Conservation (phyloP, 2,888 invertebrate genomes). For the Petrolisthes manimaculis region DNA sequence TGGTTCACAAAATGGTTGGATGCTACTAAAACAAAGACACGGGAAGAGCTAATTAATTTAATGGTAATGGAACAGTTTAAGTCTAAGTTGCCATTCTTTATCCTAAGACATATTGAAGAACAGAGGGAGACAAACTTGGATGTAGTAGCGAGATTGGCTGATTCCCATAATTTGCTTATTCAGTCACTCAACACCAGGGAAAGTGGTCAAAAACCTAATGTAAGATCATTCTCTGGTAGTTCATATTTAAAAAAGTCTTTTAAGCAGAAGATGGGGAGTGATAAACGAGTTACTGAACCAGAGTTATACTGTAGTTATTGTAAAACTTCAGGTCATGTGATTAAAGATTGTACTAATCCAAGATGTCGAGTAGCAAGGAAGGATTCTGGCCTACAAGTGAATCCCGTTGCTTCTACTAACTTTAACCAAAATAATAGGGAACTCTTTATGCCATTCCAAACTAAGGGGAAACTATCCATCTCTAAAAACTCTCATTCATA, state of each 20-base stretch:
- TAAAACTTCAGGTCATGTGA: too few species aligned
- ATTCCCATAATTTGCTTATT: background rate
- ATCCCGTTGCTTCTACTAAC: background rate
- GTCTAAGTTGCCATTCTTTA: background rate
- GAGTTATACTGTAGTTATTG: background rate
- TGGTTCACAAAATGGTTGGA: conserved; percentile 8
- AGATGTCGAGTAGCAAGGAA: too few species aligned
- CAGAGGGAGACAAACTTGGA: background rate
- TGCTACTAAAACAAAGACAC: background rate
- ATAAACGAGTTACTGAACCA: background rate
- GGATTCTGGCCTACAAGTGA: too few species aligned
- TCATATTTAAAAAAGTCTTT: background rate
- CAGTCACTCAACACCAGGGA: background rate
- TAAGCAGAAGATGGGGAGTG: background rate
- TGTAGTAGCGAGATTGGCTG: background rate
- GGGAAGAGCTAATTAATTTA: background rate
- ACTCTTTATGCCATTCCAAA: background rate
- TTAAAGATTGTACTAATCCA: too few species aligned
- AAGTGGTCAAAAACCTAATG: background rate
- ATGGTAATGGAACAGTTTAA: conserved; percentile 1
- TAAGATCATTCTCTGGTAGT: background rate
- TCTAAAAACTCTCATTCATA: background rate
- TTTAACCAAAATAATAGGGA: background rate
- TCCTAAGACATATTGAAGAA: too few species aligned
- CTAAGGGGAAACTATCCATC: background rate